phyloP scores from a whole-genome alignment of 2,113 vertebrate species.

The Cyprinodon brontotheroides region DNA sequence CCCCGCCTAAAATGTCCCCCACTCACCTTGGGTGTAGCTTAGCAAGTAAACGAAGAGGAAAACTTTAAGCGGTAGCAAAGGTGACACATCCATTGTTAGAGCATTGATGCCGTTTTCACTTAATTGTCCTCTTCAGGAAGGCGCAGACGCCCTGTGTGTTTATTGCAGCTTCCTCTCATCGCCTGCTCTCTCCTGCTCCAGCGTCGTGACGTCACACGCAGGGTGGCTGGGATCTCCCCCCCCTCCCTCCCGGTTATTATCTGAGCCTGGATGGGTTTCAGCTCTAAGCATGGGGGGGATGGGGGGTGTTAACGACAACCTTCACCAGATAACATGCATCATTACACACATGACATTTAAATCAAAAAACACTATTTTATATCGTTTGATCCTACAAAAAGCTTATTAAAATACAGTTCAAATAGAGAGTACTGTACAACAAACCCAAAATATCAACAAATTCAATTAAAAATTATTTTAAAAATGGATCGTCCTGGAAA shows the following conservation, averaged over 20 bases:
- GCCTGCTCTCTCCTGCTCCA: conserved; percentile 43
- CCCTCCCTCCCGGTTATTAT: not conserved
- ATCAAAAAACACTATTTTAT: too few relatives aligned
- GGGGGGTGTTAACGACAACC: too few relatives aligned
- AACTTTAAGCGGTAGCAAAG: conserved; percentile 71
- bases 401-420: too few relatives aligned
- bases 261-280: too few relatives aligned
- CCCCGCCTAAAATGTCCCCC: conserved; percentile 9
- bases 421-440: too few relatives aligned
- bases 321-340: too few relatives aligned
- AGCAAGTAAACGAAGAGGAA: conserved; percentile 65
- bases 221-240: conserved; percentile 47
- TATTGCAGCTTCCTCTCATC: conserved; percentile 78
- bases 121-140: conserved; percentile 81
- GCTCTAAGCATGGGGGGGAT: too few relatives aligned
- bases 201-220: conserved; percentile 79
- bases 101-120: conserved; percentile 77
- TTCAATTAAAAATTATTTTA: too few relatives aligned
- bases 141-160: conserved; percentile 82
- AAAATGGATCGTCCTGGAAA: too few relatives aligned
- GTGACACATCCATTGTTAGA: conserved; percentile 77
- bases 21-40: conserved; percentile 76
- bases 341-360: too few relatives aligned
- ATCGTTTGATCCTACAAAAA: too few relatives aligned
- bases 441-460: too few relatives aligned